Percentiles rank a stretch among this genome's conserved stretches.
These are phyloP conservation scores for Ennomos fuscantarius DNA, from an alignment of 2,888 invertebrate species.

Conservation along the genomic window DNA sequence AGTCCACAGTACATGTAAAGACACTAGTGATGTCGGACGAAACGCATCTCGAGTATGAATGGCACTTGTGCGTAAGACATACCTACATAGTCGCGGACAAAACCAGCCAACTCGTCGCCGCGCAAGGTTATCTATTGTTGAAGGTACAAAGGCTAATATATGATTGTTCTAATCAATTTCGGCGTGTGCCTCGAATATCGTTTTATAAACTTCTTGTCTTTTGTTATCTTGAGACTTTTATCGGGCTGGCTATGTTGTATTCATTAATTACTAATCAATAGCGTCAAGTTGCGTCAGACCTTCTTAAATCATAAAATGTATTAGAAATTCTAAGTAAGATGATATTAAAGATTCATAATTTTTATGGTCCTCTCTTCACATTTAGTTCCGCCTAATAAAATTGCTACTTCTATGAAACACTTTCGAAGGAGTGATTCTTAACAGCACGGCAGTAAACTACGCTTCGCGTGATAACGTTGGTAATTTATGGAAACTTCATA, in stretches of 20 bases:
- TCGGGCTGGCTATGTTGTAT: conserved; percentile 5
- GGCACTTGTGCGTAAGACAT: conserved; percentile 50
- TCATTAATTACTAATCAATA: conserved; percentile 1
- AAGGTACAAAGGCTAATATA: conserved; percentile 36
- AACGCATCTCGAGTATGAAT: conserved; percentile 61
- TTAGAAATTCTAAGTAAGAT: not conserved
- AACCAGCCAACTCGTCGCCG: conserved; percentile 60
- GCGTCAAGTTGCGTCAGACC: not conserved
- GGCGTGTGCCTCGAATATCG: conserved; percentile 12
- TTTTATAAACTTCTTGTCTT: conserved; percentile 20
- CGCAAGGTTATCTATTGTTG: conserved; percentile 57
- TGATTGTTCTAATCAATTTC: conserved; percentile 23
- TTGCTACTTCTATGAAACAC: conserved; percentile 7
- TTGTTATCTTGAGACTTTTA: conserved; percentile 11
- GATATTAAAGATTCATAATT: not conserved
- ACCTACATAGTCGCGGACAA: conserved; percentile 48
- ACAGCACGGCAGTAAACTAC: conserved; percentile 14
- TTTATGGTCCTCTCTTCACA: not conserved
- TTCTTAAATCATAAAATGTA: not conserved
- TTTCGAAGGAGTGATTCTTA: conserved; percentile 10
- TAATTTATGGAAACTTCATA: conserved; percentile 38
- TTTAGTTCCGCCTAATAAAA: conserved; percentile 1
- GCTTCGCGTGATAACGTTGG: conserved; percentile 43
- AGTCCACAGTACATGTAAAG: conserved; percentile 62
- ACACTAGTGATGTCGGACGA: conserved; percentile 59